Evolutionary conservation across 2,797 vertebrate species (phyloP).

Genomic region (Coluber constrictor): DNA sequence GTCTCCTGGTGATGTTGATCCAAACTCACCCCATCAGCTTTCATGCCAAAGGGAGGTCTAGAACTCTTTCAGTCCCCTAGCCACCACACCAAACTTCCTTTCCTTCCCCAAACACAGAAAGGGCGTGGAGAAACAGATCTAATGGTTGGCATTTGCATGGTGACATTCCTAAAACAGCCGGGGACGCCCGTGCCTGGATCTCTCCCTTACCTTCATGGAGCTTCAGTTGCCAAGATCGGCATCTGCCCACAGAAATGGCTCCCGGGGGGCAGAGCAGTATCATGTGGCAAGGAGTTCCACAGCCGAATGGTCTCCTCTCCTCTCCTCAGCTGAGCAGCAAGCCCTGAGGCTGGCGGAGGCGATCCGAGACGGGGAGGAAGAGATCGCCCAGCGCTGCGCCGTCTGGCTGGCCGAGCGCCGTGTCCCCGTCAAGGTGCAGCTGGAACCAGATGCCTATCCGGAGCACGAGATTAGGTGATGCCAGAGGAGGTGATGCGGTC

Average conservation of each 20-base stretch:
- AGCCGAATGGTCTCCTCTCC: neutral
- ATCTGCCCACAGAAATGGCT: too few species aligned
- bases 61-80: neutral
- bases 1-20: neutral
- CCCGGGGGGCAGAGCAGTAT: neutral
- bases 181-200: neutral
- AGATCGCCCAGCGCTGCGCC: conserved; percentile 67
- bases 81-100: neutral
- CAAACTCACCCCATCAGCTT: neutral
- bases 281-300: neutral
- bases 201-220: neutral
- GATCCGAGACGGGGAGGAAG: conserved; percentile 72
- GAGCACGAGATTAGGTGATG: conserved; percentile 74
- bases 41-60: neutral
- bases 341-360: conserved; percentile 73
- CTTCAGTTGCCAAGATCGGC: neutral
- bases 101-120: neutral
- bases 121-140: neutral
- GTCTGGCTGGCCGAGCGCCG: conserved; percentile 68
- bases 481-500: accelerated
- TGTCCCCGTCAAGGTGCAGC: conserved; percentile 68
- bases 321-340: conserved; percentile 73
- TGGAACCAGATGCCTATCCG: conserved; percentile 64
- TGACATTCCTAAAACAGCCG: neutral
- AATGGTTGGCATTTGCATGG: neutral